Evolutionary conservation across 2,888 invertebrate genomes (phyloP).

Genomic region (Drosophila subsilvestris): DNA sequence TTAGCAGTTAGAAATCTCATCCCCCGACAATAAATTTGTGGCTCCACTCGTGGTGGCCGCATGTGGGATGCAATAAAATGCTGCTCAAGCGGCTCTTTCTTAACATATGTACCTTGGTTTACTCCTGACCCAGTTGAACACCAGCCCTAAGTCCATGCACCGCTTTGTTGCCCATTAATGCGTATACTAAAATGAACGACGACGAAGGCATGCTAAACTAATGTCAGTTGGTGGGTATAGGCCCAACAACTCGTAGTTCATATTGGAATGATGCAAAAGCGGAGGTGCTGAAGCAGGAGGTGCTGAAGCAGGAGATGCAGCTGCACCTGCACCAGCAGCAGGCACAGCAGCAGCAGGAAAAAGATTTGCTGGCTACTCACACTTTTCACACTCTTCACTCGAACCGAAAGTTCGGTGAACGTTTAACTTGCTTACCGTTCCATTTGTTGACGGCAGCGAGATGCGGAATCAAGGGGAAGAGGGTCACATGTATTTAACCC

Average conservation of each 20-base stretch:
- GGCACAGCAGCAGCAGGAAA: slow-evolving; percentile 37
- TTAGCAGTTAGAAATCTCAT: too few species aligned
- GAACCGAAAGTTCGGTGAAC: slow-evolving; percentile 59
- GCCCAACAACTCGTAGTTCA: slow-evolving; percentile 38
- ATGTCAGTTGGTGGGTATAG: too few species aligned
- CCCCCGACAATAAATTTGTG: too few species aligned
- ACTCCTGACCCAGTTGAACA: neutral
- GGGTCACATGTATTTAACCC: too few species aligned
- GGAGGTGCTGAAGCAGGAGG: slow-evolving; percentile 1
- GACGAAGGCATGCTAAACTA: slow-evolving; percentile 51
- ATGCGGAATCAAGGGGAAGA: neutral
- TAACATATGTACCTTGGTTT: neutral
- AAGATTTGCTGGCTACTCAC: slow-evolving; percentile 43
- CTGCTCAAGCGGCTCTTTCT: slow-evolving; percentile 32
- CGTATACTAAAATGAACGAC: slow-evolving; percentile 64
- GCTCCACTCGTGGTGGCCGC: neutral
- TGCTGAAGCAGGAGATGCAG: slow-evolving; percentile 5
- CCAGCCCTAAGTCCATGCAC: slow-evolving; percentile 35
- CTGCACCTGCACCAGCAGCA: neutral
- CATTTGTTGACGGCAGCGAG: slow-evolving; percentile 47
- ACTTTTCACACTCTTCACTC: neutral
- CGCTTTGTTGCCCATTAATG: slow-evolving; percentile 74
- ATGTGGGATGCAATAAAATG: slow-evolving; percentile 62
- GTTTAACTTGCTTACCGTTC: slow-evolving; percentile 75
- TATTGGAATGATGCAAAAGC: slow-evolving; percentile 10